Percentiles rank a stretch among this genome's conserved stretches.
These are phyloP conservation scores for Xyliphius kryptos DNA, from an alignment of 2,113 vertebrate genomes.

Conservation along the genomic window DNA sequence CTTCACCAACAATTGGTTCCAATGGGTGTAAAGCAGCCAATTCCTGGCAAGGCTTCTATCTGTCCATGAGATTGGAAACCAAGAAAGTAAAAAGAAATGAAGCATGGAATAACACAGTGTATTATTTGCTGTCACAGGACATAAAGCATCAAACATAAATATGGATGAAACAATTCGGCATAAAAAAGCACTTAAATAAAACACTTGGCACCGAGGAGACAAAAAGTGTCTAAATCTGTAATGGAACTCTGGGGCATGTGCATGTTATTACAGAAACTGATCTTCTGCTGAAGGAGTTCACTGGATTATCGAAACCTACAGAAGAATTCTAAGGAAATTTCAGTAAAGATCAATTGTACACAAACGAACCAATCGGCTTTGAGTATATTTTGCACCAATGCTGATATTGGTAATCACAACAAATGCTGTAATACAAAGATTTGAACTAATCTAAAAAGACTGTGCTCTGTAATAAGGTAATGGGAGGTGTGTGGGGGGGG, in stretches of 20 bases:
- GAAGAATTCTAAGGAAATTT: too few relatives aligned
- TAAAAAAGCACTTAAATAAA: background rate
- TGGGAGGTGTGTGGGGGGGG: too few relatives aligned
- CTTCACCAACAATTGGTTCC: slow-evolving; percentile 75
- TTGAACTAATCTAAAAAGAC: too few relatives aligned
- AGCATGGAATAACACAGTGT: slow-evolving; percentile 44
- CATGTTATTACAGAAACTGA: background rate
- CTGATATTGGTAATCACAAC: too few relatives aligned
- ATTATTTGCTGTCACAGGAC: slow-evolving; percentile 53
- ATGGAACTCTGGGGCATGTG: background rate
- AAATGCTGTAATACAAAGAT: too few relatives aligned
- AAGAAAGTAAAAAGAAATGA: slow-evolving; percentile 63
- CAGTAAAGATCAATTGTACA: too few relatives aligned
- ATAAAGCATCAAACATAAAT: slow-evolving; percentile 33
- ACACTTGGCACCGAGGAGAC: background rate
- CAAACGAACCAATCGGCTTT: too few relatives aligned
- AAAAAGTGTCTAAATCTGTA: background rate
- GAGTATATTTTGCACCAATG: too few relatives aligned
- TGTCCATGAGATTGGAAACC: slow-evolving; percentile 65
- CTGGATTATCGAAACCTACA: too few relatives aligned
- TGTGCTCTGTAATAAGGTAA: too few relatives aligned
- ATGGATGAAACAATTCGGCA: background rate
- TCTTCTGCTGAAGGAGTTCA: background rate
- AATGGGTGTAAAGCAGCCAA: slow-evolving; percentile 67
- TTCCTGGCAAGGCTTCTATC: slow-evolving; percentile 58